Base-by-base conservation (phyloP, 1,140 invertebrate genomes). In the Theocolax elegans region DNA sequence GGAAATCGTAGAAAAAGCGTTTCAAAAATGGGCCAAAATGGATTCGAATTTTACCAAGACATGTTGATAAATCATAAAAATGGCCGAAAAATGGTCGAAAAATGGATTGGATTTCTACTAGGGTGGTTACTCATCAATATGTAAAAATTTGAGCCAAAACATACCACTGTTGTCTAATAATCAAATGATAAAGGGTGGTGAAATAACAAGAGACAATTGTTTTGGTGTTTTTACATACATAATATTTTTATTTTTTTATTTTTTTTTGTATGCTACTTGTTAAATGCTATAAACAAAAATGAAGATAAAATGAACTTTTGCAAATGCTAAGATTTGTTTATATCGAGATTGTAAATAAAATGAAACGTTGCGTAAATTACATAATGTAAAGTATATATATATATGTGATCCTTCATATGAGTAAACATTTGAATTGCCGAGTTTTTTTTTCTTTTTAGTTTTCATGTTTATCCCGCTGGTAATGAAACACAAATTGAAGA, bases 231-330 rank as follows among this genome's bases (percentile, higher is more conserved):
- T 71, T 76, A 75, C 73, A 71, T 80, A 73, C 75, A 73, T 80
- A 77, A 68, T 80, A 75, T 67, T 70, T 72, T 67, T 76, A n/a
- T n/a, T 73, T 35, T 12, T 42, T 44, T 74, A 74, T 76, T 72
- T 59, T 68, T 51, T 62, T 40, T 62, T 69, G 35, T 44, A 69
- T 69, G 75, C 74, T 79, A 80, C 72, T 75, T 75, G 65, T 74
- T 77, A 79, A 79, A 80, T 77, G 74, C 76, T 81, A 80, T 78
- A 77, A 73, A 79, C 74, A 76, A 68, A 75, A 78, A 75, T 74
- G 72, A 76, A 46, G 65, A 70, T 66, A 64, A 73, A 66, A 69
- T 72, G 71, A 76, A 44, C 70, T 74, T 75, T 77, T 71, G 72
- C 76, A 80, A 78, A 79, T 81, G 76, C 78, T 76, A 77, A 74